phyloP scores from a whole-genome alignment of 2,797 vertebrate species.

The Gadopsis marmoratus region DNA sequence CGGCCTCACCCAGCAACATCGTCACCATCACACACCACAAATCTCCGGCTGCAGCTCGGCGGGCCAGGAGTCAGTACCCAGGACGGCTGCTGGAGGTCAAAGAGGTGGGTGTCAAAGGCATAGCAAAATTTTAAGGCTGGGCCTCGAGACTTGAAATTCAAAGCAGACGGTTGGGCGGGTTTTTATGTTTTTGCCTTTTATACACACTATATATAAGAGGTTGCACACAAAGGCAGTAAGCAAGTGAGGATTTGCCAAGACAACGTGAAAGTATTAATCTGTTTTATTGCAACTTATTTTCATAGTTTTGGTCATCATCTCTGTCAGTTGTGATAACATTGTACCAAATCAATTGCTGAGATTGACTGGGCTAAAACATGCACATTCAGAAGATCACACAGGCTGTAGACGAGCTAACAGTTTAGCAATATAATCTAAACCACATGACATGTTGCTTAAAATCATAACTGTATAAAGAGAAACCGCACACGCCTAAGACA shows the following conservation, averaged over 20 bases:
- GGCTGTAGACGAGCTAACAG: not conserved
- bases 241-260: not conserved
- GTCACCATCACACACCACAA: constrained; percentile 97
- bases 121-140: not conserved
- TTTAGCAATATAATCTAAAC: not conserved
- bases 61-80: constrained; percentile 88
- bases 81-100: constrained; percentile 93
- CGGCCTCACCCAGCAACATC: constrained; percentile 87
- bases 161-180: not conserved
- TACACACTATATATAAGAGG: not conserved
- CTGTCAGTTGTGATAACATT: not conserved
- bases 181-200: not conserved
- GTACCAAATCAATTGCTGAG: not conserved
- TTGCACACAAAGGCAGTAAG: not conserved
- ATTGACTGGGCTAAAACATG: not conserved
- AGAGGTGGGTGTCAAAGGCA: constrained; percentile 89
- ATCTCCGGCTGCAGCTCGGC: constrained; percentile 93
- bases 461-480: no score
- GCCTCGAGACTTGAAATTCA: not conserved
- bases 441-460: not conserved
- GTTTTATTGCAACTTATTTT: not conserved
- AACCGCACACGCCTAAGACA: no score
- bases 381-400: not conserved
- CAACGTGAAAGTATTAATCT: not conserved
- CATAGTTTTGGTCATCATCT: not conserved